phyloP scores from a whole-genome alignment of 2,113 vertebrate genomes.

The Epinephelus fuscoguttatus region DNA sequence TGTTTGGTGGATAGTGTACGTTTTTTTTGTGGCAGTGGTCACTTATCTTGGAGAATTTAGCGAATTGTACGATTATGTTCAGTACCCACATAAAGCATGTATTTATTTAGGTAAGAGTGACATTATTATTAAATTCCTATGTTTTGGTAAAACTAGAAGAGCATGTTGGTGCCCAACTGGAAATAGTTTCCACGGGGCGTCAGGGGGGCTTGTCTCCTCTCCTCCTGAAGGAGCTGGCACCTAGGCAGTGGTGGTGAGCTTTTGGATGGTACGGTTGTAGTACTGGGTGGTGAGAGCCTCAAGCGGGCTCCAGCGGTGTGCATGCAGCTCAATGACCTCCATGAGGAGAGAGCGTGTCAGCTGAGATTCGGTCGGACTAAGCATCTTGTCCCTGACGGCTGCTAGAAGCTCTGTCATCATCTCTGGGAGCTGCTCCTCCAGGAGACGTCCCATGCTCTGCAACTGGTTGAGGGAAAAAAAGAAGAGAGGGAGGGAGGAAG shows the following conservation, averaged over 20 bases:
- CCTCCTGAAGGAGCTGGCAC: slow-evolving; percentile 23
- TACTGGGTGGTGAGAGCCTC: slow-evolving; percentile 96
- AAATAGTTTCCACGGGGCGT: slow-evolving; percentile 5
- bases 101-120: slow-evolving; percentile 16
- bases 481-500: not conserved
- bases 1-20: not conserved
- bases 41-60: not conserved
- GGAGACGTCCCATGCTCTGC: slow-evolving; percentile 93
- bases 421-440: slow-evolving; percentile 97
- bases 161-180: not conserved
- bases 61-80: slow-evolving; percentile 15
- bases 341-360: slow-evolving; percentile 96
- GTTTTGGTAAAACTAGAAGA: slow-evolving; percentile 25
- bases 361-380: slow-evolving; percentile 94
- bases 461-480: slow-evolving; percentile 82
- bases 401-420: slow-evolving; percentile 98
- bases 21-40: slow-evolving; percentile 38
- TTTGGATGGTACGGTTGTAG: slow-evolving; percentile 99
- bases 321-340: slow-evolving; percentile 98
- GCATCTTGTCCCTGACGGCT: slow-evolving; percentile 95
- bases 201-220: slow-evolving; percentile 35
- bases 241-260: slow-evolving; percentile 89
- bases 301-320: slow-evolving; percentile 97
- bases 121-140: not conserved
- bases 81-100: slow-evolving; percentile 8